Conservation (phyloP, 2,888 invertebrate species). For the Rhogogaster chlorosoma region DNA sequence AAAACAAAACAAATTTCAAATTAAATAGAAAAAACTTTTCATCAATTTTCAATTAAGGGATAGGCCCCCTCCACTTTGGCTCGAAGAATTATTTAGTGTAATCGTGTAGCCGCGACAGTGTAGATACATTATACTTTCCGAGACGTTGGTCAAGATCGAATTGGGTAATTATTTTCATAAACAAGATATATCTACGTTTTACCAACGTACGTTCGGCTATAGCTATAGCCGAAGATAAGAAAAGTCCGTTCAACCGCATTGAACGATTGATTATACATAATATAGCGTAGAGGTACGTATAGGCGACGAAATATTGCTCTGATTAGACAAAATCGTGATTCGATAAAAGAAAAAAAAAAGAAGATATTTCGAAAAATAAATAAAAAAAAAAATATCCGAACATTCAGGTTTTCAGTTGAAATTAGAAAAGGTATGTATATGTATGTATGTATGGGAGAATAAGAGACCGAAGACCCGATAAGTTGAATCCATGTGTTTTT, state of each 20-base stretch:
- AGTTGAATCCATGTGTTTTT: conserved; percentile 62
- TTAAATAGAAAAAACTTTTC: background rate
- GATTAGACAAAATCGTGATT: conserved; percentile 4
- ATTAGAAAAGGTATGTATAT: background rate
- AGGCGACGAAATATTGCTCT: background rate
- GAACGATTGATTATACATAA: conserved; percentile 44
- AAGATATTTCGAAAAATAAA: background rate
- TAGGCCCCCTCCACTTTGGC: no score
- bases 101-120: background rate
- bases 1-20: no score
- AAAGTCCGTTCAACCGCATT: background rate
- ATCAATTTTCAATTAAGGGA: no score
- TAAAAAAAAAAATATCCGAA: background rate
- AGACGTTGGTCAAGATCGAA: background rate
- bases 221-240: background rate
- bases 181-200: conserved; percentile 19
- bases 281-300: conserved; percentile 34
- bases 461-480: background rate
- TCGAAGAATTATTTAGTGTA: background rate
- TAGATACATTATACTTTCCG: background rate
- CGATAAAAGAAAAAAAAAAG: conserved; percentile 44
- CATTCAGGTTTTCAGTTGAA: background rate
- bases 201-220: background rate
- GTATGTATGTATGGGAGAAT: background rate
- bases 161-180: conserved; percentile 38